phyloP scores from a whole-genome alignment of 2,113 vertebrate species.

The Anser brachyrhynchus region DNA sequence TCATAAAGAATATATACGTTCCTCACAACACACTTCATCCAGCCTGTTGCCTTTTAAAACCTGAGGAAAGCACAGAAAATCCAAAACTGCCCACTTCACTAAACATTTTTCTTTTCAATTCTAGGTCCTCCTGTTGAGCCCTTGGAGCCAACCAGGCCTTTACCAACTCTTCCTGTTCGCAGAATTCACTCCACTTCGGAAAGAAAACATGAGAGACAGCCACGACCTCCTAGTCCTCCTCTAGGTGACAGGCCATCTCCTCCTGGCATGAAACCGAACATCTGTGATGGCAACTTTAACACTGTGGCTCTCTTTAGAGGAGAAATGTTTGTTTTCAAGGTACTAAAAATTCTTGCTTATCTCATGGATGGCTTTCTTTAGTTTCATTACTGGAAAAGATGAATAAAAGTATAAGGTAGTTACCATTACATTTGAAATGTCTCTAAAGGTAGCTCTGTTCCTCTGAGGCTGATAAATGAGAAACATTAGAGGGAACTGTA shows the following conservation, averaged over 20 bases:
- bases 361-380: not conserved
- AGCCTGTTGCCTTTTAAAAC: not conserved
- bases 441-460: not conserved
- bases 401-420: not conserved
- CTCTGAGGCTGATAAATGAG: not conserved
- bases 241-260: conserved; percentile 87
- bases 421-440: not conserved
- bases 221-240: conserved; percentile 85
- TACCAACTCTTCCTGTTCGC: conserved; percentile 91
- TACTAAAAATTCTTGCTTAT: conserved; percentile 59
- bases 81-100: not conserved
- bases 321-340: conserved; percentile 99
- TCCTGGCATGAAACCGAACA: conserved; percentile 91
- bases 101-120: conserved; percentile 31
- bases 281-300: conserved; percentile 98
- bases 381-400: not conserved
- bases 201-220: conserved; percentile 88
- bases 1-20: not conserved
- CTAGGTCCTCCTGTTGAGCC: conserved; percentile 92
- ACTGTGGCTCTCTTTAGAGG: conserved; percentile 95
- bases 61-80: not conserved
- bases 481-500: not conserved
- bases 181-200: conserved; percentile 90
- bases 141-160: conserved; percentile 91
- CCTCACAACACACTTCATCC: not conserved